Percentiles rank a stretch among this genome's conserved stretches.
Conservation (phyloP, 2,888 invertebrate genomes). For the Drosophila austrosaltans region DNA sequence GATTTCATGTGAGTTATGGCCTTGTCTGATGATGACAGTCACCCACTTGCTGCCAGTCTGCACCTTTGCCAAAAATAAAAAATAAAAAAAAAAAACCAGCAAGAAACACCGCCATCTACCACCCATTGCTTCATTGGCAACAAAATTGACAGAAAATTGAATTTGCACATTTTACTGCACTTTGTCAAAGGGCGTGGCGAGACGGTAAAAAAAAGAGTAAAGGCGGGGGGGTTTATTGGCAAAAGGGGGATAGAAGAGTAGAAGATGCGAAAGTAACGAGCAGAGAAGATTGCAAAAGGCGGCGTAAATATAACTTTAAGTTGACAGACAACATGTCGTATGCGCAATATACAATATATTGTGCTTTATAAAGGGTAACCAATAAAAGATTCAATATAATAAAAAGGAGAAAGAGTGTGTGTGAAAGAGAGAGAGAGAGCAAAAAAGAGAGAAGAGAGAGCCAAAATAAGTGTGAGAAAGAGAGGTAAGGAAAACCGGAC, state of each 20-base stretch:
- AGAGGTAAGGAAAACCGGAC: background rate
- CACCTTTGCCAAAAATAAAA: slow-evolving; percentile 7
- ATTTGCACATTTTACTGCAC: slow-evolving; percentile 76
- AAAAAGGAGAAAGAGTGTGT: background rate
- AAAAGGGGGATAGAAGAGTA: background rate
- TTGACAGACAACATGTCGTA: slow-evolving; percentile 55
- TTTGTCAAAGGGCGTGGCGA: slow-evolving; percentile 47
- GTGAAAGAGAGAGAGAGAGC: background rate
- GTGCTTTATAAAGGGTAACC: background rate
- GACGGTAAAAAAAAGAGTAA: background rate
- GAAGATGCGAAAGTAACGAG: background rate
- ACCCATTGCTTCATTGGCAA: slow-evolving; percentile 15
- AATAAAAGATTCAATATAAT: slow-evolving; percentile 5
- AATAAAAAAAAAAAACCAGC: background rate
- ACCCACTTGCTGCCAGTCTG: slow-evolving; percentile 32
- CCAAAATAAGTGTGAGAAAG: background rate
- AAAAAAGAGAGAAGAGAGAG: background rate
- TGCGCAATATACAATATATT: slow-evolving; percentile 36
- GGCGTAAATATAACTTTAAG: slow-evolving; percentile 46
- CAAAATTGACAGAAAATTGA: slow-evolving; percentile 70
- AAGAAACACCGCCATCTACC: background rate
- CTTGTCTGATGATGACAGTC: slow-evolving; percentile 34
- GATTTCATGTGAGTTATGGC: slow-evolving; percentile 76
- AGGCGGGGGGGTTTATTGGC: background rate
- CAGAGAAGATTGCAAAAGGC: background rate